These are phyloP conservation scores for Zele albiditarsus DNA, from an alignment of 2,888 invertebrate genomes.

Conservation along the genomic window DNA sequence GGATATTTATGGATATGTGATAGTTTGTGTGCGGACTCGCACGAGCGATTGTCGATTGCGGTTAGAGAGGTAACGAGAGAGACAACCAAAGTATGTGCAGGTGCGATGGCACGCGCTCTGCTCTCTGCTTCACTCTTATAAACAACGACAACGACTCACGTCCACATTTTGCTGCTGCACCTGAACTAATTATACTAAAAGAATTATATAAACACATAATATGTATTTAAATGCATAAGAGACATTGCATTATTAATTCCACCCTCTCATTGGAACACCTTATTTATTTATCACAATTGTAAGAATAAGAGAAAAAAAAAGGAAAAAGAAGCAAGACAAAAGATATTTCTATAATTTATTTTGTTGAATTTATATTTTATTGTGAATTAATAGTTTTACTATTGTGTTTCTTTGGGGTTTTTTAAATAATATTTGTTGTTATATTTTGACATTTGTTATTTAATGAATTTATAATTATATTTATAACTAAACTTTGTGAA, in stretches of 20 bases:
- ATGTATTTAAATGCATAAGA: constrained; percentile 2
- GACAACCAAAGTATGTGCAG: constrained; percentile 57
- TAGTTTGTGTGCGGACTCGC: not conserved
- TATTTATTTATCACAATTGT: not conserved
- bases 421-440: not conserved
- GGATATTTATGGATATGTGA: constrained; percentile 57
- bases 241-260: constrained; percentile 6
- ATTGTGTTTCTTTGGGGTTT: not conserved
- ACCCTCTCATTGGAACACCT: not conserved
- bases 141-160: constrained; percentile 22
- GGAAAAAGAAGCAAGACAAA: not conserved
- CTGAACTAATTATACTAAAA: constrained; percentile 58
- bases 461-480: not conserved
- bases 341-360: not conserved
- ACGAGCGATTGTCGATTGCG: constrained; percentile 47
- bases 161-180: constrained; percentile 51
- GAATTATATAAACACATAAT: not conserved
- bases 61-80: constrained; percentile 36
- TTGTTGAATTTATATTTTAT: not conserved
- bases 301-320: not conserved
- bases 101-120: constrained; percentile 58
- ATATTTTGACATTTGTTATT: not conserved
- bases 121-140: constrained; percentile 22
- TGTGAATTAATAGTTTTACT: not conserved
- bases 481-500: not conserved